Conservation (phyloP, 1,140 invertebrate genomes). For the Plutomurus gul region DNA sequence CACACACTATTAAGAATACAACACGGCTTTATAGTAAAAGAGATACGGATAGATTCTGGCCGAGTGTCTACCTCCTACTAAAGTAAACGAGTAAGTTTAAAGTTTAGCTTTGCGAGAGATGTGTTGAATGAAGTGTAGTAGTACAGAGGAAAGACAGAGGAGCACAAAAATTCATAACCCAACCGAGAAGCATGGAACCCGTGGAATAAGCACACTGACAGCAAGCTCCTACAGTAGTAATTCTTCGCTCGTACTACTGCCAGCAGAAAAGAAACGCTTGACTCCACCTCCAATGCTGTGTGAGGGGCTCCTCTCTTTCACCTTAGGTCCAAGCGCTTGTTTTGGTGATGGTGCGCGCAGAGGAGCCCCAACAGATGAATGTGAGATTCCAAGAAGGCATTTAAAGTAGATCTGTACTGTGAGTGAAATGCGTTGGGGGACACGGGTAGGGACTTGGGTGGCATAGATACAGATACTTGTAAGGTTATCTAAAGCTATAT, state of each 20-base stretch:
- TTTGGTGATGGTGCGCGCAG: not conserved
- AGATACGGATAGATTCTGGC: slow-evolving; percentile 7
- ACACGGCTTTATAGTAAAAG: not conserved
- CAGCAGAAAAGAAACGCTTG: not conserved
- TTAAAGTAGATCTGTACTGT: not conserved
- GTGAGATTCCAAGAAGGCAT: not conserved
- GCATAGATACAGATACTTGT: slow-evolving; percentile 14
- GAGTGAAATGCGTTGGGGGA: slow-evolving; percentile 22
- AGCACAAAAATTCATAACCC: slow-evolving; percentile 26
- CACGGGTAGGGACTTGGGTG: slow-evolving; percentile 15
- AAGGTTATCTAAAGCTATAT: not conserved
- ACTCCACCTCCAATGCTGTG: not conserved
- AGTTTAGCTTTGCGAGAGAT: slow-evolving; percentile 10
- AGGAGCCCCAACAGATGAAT: not conserved
- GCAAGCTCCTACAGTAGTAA: slow-evolving; percentile 21
- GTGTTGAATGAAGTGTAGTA: slow-evolving; percentile 21
- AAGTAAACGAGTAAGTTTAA: slow-evolving; percentile 6
- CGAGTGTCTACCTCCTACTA: slow-evolving; percentile 15
- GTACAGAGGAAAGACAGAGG: slow-evolving; percentile 18
- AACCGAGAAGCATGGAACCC: slow-evolving; percentile 27
- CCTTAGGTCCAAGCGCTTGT: not conserved
- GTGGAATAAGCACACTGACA: slow-evolving; percentile 28
- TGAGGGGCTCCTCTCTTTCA: not conserved
- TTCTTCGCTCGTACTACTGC: not conserved
- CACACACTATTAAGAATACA: not conserved